phyloP scores from a whole-genome alignment of 2,888 invertebrate genomes.

The Cyrtodaria siliqua region DNA sequence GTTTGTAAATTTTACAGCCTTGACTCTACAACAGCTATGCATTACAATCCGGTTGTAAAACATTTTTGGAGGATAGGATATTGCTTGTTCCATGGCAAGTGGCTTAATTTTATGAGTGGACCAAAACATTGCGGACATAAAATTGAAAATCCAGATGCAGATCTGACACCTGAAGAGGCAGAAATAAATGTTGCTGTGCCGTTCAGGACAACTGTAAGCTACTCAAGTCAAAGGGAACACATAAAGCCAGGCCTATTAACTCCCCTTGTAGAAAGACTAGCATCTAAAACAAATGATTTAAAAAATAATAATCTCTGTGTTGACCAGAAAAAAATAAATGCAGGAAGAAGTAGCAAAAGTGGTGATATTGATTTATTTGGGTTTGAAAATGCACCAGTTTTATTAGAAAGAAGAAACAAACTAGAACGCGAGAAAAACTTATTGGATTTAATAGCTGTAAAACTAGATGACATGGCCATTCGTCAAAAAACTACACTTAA shows the following conservation, averaged over 20 bases:
- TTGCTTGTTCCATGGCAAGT: too few species aligned
- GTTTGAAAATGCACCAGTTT: constrained; percentile 16
- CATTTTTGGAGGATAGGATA: constrained; percentile 37
- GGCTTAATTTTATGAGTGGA: constrained; percentile 42
- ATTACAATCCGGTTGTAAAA: constrained; percentile 18
- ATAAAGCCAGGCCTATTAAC: constrained; percentile 1
- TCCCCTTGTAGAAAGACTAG: neutral
- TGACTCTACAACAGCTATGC: neutral
- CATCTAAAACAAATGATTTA: neutral
- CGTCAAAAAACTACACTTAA: neutral
- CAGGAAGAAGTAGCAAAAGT: constrained; percentile 5
- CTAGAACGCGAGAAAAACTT: neutral
- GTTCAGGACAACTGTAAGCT: constrained; percentile 2
- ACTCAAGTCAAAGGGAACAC: neutral
- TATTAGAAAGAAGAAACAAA: neutral
- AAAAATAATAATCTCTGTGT: constrained; percentile 13
- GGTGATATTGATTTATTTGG: constrained; percentile 18
- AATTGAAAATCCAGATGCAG: neutral
- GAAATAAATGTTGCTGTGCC: constrained; percentile 19
- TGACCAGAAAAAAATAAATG: constrained; percentile 15
- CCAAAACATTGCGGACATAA: constrained; percentile 17
- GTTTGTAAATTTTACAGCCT: constrained; percentile 12
- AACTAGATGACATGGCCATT: neutral
- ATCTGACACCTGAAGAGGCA: neutral
- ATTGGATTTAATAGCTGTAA: neutral